Evolutionary conservation across 2,797 vertebrate genomes (phyloP), one percentile per base, ranked within the genome.

Genomic region (Bradypodion pumilum): DNA sequence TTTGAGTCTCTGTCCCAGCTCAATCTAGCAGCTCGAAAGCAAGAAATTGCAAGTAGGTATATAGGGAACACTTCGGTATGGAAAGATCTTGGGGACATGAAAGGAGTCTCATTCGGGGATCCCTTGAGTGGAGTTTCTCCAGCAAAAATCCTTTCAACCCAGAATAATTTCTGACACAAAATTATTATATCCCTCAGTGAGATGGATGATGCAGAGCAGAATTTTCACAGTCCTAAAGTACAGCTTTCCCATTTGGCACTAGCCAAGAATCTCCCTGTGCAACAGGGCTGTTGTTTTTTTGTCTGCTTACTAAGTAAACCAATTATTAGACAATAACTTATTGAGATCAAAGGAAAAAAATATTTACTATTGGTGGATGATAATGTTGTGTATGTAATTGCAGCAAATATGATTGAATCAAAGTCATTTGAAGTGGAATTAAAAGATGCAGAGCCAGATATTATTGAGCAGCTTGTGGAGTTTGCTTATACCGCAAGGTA

Each of bases 391-490:
- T 74, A 27, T 85, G 19, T 81, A 63, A 46, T 91, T 91, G 65
- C 95, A 99, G 98, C 98, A 89, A 98, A 98, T 92, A 99, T 99
- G 98, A 97, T 99, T 94, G 98, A 99, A 95, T 98, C 98, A 0
- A 98, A 97, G 86, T 98, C 97, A 82, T 98, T 98, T 83, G 98
- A 99, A 95, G 98, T 99, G 91, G 98, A 99, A 90, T 97, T 99
- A 83, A 97, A 98, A 93, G 97, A 97, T 90, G 98, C 98, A 27
- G 98, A 99, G 72, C 97, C 98, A 56, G 98, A 99, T 91, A 98
- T 99, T 91, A 98, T 99, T 91, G 98, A 98, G 89, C 96, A 98
- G 84, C 95, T 99, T 1, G 98, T 99, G 93, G 98, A 99, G 91
- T 99, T 99, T 94, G 97, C 99, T 89, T 99, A 99, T 95, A 99